Percentiles rank a stretch among this genome's conserved stretches.
phyloP scores from a whole-genome alignment of 2,888 invertebrate genomes.

The Erannis defoliaria region DNA sequence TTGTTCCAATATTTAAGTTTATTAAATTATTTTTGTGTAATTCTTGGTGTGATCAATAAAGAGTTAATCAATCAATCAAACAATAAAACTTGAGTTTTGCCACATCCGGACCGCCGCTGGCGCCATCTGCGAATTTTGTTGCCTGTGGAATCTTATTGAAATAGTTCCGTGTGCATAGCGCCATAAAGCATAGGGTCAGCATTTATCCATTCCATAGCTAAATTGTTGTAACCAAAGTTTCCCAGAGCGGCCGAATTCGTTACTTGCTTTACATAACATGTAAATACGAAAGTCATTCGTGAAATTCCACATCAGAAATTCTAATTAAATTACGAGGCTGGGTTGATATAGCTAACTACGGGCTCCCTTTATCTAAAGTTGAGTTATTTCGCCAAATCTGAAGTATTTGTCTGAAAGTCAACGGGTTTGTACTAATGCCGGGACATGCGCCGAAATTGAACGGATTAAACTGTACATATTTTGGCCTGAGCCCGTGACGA shows the following conservation, averaged over 20 bases:
- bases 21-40: too few relatives aligned
- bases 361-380: conserved; percentile 73
- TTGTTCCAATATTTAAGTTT: too few relatives aligned
- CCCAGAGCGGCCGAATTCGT: conserved; percentile 53
- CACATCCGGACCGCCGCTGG: too few relatives aligned
- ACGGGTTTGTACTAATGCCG: conserved; percentile 58
- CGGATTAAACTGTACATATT: conserved; percentile 58
- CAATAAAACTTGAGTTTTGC: too few relatives aligned
- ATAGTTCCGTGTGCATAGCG: conserved; percentile 53
- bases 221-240: conserved; percentile 57
- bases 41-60: too few relatives aligned
- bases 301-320: conserved; percentile 74
- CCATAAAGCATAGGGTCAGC: conserved; percentile 59
- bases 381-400: conserved; percentile 74
- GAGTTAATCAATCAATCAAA: too few relatives aligned
- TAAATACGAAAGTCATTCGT: conserved; percentile 74
- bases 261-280: conserved; percentile 58
- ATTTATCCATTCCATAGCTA: conserved; percentile 53
- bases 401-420: conserved; percentile 69
- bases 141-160: too few relatives aligned
- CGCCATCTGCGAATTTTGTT: too few relatives aligned
- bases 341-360: conserved; percentile 68
- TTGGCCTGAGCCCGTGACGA: conserved; percentile 42
- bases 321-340: conserved; percentile 74
- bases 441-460: conserved; percentile 59